Evolutionary conservation across 1,140 invertebrate genomes (phyloP).

Genomic region (Apolygus lucorum): DNA sequence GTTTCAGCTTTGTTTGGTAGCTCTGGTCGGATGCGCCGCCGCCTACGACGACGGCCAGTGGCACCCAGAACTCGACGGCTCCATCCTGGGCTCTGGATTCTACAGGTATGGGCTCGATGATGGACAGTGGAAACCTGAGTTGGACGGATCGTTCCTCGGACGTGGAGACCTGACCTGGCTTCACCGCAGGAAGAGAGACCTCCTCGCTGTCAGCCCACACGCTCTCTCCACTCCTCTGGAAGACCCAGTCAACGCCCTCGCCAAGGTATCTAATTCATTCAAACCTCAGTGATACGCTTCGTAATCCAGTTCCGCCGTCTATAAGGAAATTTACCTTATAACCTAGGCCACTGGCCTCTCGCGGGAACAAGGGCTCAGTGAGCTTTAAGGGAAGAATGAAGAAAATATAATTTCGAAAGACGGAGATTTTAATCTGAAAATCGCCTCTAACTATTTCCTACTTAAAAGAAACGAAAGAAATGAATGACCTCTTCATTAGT

Average conservation of each 20-base stretch:
- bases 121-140: slow-evolving; percentile 12
- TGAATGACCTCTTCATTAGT: too few relatives aligned
- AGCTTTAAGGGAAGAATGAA: too few relatives aligned
- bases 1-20: slow-evolving; percentile 3
- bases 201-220: slow-evolving; percentile 5
- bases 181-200: slow-evolving; percentile 12
- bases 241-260: not conserved
- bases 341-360: too few relatives aligned
- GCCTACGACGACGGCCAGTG: slow-evolving; percentile 18
- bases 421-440: too few relatives aligned
- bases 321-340: too few relatives aligned
- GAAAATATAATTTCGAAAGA: too few relatives aligned
- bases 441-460: too few relatives aligned
- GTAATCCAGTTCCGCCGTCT: too few relatives aligned
- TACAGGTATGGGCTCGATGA: not conserved
- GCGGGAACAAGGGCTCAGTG: too few relatives aligned
- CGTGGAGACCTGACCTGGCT: not conserved
- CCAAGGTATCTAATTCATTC: too few relatives aligned
- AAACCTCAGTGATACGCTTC: too few relatives aligned
- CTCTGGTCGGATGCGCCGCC: slow-evolving; percentile 3
- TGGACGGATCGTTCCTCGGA: slow-evolving; percentile 2
- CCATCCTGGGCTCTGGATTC: not conserved
- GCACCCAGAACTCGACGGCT: slow-evolving; percentile 14
- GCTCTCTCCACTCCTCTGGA: not conserved
- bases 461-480: too few relatives aligned